Conservation (phyloP, 1,140 invertebrate species). For the Ooceraea biroi region DNA sequence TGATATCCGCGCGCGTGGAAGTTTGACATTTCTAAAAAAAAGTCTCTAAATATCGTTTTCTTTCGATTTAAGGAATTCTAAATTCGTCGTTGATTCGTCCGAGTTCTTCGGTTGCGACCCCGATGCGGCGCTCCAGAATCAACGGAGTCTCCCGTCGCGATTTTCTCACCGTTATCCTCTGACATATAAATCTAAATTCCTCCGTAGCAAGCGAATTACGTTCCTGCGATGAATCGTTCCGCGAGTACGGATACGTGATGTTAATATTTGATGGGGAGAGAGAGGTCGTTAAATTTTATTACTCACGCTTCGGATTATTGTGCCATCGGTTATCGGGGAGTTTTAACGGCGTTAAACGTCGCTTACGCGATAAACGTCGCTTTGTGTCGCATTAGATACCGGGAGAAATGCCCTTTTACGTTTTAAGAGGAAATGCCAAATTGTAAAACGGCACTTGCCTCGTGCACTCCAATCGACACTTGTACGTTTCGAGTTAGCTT, state of each 20-base stretch:
- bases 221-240: slow-evolving; percentile 32
- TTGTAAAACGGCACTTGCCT: neutral
- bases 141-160: neutral
- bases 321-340: neutral
- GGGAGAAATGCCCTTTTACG: neutral
- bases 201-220: neutral
- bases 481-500: slow-evolving; percentile 30
- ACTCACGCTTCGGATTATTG: slow-evolving; percentile 20
- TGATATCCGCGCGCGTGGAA: no score
- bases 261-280: slow-evolving; percentile 15
- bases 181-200: slow-evolving; percentile 34
- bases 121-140: neutral
- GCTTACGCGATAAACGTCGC: neutral
- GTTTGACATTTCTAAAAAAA: no score
- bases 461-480: no score
- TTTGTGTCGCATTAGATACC: neutral
- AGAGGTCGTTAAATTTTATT: slow-evolving; percentile 36
- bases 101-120: neutral
- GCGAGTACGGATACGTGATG: slow-evolving; percentile 10
- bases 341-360: neutral
- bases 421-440: neutral
- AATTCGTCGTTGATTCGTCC: neutral
- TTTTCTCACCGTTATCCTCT: neutral
- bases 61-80: neutral
- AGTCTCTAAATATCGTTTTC: neutral